Evolutionary conservation across 2,113 vertebrate genomes (phyloP).

Genomic region (Ranitomeya variabilis): DNA sequence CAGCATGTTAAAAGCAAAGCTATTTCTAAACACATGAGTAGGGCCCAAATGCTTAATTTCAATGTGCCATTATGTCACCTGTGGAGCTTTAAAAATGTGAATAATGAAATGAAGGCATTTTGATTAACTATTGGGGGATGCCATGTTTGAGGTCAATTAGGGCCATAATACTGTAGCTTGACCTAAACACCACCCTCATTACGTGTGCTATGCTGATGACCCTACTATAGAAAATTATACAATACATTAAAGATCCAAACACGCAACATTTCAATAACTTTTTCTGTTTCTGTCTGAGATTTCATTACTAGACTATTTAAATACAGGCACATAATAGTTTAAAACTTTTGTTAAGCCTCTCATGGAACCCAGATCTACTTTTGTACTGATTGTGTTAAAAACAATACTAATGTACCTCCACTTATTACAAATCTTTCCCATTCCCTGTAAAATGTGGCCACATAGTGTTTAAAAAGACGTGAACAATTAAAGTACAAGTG

Average conservation of each 20-base stretch:
- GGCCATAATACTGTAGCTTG: background rate
- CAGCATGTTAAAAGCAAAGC: background rate
- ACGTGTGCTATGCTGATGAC: background rate
- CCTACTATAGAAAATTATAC: background rate
- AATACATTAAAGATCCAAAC: background rate
- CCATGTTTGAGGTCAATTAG: background rate
- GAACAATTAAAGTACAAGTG: background rate
- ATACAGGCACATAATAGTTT: background rate
- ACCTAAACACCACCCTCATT: background rate
- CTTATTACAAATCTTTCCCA: background rate
- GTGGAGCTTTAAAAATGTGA: background rate
- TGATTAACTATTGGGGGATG: background rate
- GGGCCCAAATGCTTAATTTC: background rate
- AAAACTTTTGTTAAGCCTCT: background rate
- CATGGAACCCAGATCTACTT: background rate
- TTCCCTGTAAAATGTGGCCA: background rate
- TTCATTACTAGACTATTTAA: background rate
- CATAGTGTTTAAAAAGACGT: background rate
- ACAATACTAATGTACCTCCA: background rate
- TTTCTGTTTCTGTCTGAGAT: background rate
- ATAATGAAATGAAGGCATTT: background rate
- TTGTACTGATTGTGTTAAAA: background rate
- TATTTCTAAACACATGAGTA: background rate
- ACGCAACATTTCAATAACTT: background rate
- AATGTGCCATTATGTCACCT: background rate